phyloP scores from a whole-genome alignment of 2,888 invertebrate species.

The Chrysotoxum bicinctum region DNA sequence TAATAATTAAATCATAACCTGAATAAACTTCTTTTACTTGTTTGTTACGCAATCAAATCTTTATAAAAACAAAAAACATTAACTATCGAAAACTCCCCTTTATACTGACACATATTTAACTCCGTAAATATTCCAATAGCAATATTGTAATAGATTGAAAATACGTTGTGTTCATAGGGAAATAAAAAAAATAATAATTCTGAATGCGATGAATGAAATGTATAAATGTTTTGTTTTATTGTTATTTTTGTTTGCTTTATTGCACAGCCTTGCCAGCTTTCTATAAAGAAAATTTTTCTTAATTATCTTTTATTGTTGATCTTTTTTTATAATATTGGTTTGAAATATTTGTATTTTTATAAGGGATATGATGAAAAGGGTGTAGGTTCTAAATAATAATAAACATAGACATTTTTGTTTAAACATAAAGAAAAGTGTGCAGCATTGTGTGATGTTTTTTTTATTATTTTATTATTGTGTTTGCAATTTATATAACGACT shows the following conservation, averaged over 20 bases:
- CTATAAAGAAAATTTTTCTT: constrained; percentile 20
- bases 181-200: background rate
- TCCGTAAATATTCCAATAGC: background rate
- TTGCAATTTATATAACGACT: constrained; percentile 1
- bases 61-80: no score
- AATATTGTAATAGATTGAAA: background rate
- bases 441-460: constrained; percentile 28
- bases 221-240: constrained; percentile 8
- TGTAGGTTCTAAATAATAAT: constrained; percentile 2
- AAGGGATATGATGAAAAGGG: constrained; percentile 14
- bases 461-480: background rate
- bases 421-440: constrained; percentile 29
- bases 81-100: no score
- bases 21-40: no score
- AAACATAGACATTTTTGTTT: background rate
- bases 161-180: background rate
- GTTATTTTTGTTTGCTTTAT: constrained; percentile 18
- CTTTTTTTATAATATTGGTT: constrained; percentile 22
- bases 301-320: constrained; percentile 8
- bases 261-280: constrained; percentile 37
- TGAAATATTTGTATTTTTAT: constrained; percentile 13
- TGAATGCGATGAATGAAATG: constrained; percentile 17
- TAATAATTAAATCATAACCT: no score
- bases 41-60: no score
- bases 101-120: no score